Conservation (phyloP, 2,113 vertebrate genomes). For the Macquaria ambigua region DNA sequence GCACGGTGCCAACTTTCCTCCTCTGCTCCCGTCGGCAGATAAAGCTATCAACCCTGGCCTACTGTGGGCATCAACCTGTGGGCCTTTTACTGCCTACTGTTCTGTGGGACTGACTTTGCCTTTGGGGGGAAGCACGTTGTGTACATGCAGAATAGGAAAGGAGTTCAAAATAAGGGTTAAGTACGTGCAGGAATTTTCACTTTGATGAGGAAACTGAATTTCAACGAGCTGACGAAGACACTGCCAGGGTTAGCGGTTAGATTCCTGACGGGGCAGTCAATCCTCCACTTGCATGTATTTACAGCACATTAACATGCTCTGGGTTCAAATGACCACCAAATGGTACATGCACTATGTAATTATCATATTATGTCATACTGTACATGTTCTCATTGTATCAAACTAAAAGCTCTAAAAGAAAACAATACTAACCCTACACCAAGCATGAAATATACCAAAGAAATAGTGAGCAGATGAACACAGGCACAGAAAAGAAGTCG, state of each 20-base stretch:
- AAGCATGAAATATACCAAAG: not conserved
- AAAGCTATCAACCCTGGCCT: constrained; percentile 59
- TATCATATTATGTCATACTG: not conserved
- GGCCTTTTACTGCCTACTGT: constrained; percentile 45
- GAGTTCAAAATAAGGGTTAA: constrained; percentile 56
- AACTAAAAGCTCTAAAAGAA: not conserved
- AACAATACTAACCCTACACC: not conserved
- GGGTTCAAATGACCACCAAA: constrained; percentile 24
- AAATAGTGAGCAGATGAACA: not conserved
- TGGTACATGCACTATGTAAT: not conserved
- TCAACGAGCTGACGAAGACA: constrained; percentile 22
- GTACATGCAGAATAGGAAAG: not conserved
- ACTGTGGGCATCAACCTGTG: constrained; percentile 58
- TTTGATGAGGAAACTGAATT: constrained; percentile 44
- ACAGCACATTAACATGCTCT: constrained; percentile 8
- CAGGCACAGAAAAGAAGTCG: not conserved
- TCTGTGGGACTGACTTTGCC: constrained; percentile 31
- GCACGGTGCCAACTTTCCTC: constrained; percentile 60
- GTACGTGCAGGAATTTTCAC: constrained; percentile 28
- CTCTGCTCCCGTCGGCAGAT: constrained; percentile 57
- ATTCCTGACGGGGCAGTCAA: not conserved
- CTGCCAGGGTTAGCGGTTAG: constrained; percentile 7
- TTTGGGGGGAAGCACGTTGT: not conserved
- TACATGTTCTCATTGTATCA: not conserved
- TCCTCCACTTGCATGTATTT: not conserved